Base-by-base conservation (phyloP, 2,888 invertebrate genomes). In the Drosophila seclusa region DNA sequence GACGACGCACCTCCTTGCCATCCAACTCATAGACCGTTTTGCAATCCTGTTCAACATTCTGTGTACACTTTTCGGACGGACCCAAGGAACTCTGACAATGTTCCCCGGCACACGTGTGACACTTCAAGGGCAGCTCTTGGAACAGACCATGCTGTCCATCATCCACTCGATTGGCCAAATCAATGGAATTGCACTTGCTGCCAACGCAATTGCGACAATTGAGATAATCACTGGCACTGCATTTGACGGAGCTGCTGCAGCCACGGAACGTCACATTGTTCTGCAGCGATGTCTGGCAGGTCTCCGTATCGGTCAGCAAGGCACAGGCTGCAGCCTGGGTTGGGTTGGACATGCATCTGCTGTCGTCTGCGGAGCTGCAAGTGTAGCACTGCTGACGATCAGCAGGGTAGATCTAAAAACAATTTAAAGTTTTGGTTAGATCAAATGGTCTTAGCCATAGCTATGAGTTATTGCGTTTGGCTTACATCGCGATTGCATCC, bases 401-500 rank as follows among this genome's bases (percentile, higher is more conserved):
- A 6, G 82, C 79, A 0, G 92, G 92, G 83, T 83, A 92, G 21
- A 91, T 61, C 93, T 92, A 42, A 0, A 16, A 0, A 3, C 3
- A 32, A 6, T 0, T 1, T 1, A 10, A 29, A 1, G 16, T 13
- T 1, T 49, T 21, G 0, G 8, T 63, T 13, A 59, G 11, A n/a
- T 24, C 0, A 45, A 4, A 4, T 45, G 4, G 7, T 24, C 1
- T 11, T 31, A 2, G 27, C 21, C 10, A 24, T 24, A 53, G 0
- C 1, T 16, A 8, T 21, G 0, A 6, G 3, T 4, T n/a, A 3
- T 27, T 0, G 1, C 29, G 10, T 29, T 18, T 3, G 16, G 16
- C 57, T 66, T 70, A 92, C 92, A 83, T 88, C 80, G 18, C 87
- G 83, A 69, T 92, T 92, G 64, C 92, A 92, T 18, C 89, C 91